phyloP scores from a whole-genome alignment of 2,113 vertebrate genomes.

The Otolemur garnettii region DNA sequence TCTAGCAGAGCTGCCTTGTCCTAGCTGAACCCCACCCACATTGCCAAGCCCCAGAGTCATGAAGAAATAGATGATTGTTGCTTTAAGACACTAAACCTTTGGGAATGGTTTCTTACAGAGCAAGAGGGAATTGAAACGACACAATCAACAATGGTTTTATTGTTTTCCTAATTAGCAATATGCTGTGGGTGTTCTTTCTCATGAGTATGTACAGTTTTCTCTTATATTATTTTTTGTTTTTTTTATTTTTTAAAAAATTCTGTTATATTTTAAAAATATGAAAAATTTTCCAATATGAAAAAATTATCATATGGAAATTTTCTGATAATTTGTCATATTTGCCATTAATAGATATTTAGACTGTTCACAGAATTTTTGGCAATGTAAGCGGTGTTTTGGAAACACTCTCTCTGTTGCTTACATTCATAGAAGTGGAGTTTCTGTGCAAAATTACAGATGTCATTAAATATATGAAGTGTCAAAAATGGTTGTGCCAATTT shows the following conservation, averaged over 20 bases:
- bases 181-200: not conserved
- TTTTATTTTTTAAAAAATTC: too few relatives aligned
- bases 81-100: not conserved
- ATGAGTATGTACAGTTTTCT: not conserved
- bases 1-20: not conserved
- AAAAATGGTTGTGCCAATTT: not conserved
- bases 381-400: not conserved
- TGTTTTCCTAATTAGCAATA: slow-evolving; percentile 29
- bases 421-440: not conserved
- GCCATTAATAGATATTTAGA: not conserved
- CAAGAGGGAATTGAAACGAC: not conserved
- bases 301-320: not conserved
- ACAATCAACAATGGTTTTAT: not conserved
- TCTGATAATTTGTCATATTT: not conserved
- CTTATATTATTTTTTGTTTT: not conserved
- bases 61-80: not conserved
- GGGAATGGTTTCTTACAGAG: not conserved
- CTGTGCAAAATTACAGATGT: not conserved
- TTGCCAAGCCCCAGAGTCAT: not conserved
- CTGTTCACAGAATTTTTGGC: not conserved
- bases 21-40: not conserved
- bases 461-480: slow-evolving; percentile 17
- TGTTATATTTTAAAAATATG: too few relatives aligned
- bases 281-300: not conserved
- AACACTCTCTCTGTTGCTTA: not conserved